Percentiles rank a stretch among this genome's conserved stretches.
phyloP scores from a whole-genome alignment of 1,140 invertebrate species.

The Spodoptera litura region DNA sequence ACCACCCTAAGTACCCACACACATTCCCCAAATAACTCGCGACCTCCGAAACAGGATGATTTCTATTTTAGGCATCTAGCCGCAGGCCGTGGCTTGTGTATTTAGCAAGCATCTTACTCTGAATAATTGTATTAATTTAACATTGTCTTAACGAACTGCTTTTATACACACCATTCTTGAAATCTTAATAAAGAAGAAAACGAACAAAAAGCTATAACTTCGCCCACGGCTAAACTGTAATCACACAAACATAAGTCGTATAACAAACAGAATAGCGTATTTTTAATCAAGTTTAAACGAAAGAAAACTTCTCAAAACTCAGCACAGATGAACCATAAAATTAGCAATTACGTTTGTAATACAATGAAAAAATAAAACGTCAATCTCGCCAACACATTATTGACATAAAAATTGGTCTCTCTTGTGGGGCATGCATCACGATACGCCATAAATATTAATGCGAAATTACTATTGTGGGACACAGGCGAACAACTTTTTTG shows the following conservation, averaged over 20 bases:
- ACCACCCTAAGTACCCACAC: background rate
- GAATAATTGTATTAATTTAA: too few species aligned
- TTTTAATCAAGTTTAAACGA: too few species aligned
- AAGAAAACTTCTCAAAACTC: background rate
- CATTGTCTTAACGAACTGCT: too few species aligned
- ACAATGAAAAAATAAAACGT: slow-evolving; percentile 22
- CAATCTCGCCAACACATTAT: slow-evolving; percentile 6
- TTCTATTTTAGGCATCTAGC: background rate
- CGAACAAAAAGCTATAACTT: too few species aligned
- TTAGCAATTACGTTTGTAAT: background rate
- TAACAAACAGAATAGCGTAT: too few species aligned
- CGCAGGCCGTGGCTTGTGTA: background rate
- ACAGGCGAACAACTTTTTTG: background rate
- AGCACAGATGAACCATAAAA: slow-evolving; percentile 20
- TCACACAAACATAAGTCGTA: too few species aligned
- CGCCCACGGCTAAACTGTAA: too few species aligned
- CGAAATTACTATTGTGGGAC: slow-evolving; percentile 33
- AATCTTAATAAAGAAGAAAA: too few species aligned
- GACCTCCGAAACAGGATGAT: background rate
- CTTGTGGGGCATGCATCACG: slow-evolving; percentile 45
- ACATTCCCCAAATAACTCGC: slow-evolving; percentile 4
- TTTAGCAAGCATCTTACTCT: too few species aligned
- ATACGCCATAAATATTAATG: slow-evolving; percentile 55
- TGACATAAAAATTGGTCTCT: slow-evolving; percentile 42
- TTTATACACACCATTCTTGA: too few species aligned